Conservation (phyloP, 2,797 vertebrate genomes). For the Cercopithecus hamlyni region DNA sequence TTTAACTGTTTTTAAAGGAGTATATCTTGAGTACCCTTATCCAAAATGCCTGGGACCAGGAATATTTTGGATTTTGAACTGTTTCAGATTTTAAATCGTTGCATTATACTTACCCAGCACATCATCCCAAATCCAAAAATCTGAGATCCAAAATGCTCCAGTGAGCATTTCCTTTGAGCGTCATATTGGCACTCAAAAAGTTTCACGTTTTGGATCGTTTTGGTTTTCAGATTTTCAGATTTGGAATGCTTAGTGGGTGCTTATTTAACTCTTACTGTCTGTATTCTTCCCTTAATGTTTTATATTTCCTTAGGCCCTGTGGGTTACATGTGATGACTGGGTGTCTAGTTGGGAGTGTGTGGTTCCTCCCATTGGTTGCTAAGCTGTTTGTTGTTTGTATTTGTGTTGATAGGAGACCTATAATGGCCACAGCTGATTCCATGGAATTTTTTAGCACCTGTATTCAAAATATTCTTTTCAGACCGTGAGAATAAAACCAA, state of each 20-base stretch:
- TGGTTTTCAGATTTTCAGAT: neutral
- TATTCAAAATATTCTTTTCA: conserved; percentile 14
- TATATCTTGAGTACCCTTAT: neutral
- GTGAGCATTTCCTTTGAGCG: neutral
- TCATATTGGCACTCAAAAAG: neutral
- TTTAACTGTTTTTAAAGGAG: neutral
- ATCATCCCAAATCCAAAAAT: neutral
- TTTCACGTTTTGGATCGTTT: neutral
- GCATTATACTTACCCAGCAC: neutral
- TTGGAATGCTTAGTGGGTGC: neutral
- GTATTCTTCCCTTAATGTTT: neutral
- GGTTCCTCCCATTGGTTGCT: neutral
- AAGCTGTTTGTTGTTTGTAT: neutral
- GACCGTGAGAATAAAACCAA: neutral
- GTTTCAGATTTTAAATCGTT: neutral
- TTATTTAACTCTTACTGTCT: neutral
- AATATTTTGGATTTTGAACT: neutral
- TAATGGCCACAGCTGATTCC: neutral
- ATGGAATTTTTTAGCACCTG: neutral
- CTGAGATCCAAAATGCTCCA: neutral
- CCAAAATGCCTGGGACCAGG: neutral
- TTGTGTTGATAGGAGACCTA: neutral
- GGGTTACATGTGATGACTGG: neutral
- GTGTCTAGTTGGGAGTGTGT: neutral
- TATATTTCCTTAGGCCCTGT: neutral